These are phyloP conservation scores for Gibbula magus DNA, from an alignment of 2,888 invertebrate genomes.

Conservation along the genomic window DNA sequence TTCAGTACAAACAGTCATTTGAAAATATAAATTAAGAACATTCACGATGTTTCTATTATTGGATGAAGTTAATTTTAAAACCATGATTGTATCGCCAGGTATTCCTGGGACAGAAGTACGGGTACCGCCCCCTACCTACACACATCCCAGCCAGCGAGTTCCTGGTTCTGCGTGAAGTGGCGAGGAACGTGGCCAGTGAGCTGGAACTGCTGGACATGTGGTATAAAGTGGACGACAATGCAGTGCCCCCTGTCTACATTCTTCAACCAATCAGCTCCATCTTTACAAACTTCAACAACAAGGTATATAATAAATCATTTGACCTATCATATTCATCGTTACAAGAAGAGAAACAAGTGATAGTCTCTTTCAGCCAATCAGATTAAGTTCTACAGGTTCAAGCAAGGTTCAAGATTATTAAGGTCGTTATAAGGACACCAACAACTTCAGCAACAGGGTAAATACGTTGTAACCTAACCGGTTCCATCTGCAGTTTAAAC, in stretches of 20 bases:
- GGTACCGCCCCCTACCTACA: constrained; percentile 97
- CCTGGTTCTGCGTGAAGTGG: constrained; percentile 88
- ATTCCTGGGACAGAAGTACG: constrained; percentile 97
- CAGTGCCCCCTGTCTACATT: constrained; percentile 95
- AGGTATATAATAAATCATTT: constrained; percentile 80
- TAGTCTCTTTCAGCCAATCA: no score
- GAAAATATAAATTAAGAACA: no score
- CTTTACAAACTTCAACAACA: constrained; percentile 96
- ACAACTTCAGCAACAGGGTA: no score
- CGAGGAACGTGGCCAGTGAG: constrained; percentile 79
- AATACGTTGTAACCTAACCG: no score
- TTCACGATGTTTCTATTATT: no score
- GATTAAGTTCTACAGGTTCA: no score
- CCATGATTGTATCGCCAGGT: constrained; percentile 80
- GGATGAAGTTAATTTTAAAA: no score
- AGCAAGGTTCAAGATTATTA: no score
- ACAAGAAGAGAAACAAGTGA: no score
- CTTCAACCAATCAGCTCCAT: constrained; percentile 98
- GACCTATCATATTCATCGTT: neutral
- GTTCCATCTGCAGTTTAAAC: no score
- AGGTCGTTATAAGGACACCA: no score
- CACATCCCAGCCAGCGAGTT: constrained; percentile 92
- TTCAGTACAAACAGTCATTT: no score
- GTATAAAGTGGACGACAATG: constrained; percentile 97
- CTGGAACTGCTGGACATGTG: constrained; percentile 91